These are phyloP conservation scores for Idaea biselata DNA, from an alignment of 2,888 invertebrate species.

Conservation along the genomic window DNA sequence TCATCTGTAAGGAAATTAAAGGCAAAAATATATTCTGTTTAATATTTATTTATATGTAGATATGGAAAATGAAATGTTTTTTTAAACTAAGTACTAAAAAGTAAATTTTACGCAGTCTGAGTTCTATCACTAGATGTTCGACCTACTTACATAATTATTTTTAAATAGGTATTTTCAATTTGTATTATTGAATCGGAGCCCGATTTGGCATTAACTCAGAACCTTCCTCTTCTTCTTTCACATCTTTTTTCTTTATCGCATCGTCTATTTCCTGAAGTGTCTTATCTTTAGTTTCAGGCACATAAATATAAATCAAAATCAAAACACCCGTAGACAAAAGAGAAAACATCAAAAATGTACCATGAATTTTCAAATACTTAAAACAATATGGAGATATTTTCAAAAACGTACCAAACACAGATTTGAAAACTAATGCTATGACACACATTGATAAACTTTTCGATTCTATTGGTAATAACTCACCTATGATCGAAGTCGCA, in stretches of 20 bases:
- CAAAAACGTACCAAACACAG: conserved; percentile 19
- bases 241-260: conserved; percentile 17
- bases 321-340: conserved; percentile 22
- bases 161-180: no score
- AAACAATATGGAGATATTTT: conserved; percentile 39
- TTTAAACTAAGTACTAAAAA: no score
- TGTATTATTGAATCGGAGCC: conserved; percentile 1
- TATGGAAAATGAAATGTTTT: no score
- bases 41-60: no score
- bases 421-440: conserved; percentile 17
- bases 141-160: no score
- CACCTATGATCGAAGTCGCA: conserved; percentile 33
- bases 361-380: conserved; percentile 33
- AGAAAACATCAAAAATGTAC: conserved; percentile 37
- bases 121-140: no score
- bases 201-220: conserved; percentile 10
- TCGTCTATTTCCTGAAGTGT: conserved; percentile 43
- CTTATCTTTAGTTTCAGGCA: conserved; percentile 50
- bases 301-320: conserved; percentile 33
- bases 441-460: conserved; percentile 30
- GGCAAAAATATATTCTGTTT: no score
- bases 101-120: no score
- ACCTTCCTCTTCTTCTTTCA: conserved; percentile 6
- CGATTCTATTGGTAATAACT: conserved; percentile 36
- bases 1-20: no score